Base-by-base conservation (phyloP, 2,797 vertebrate species). In the Vireo griseus region DNA sequence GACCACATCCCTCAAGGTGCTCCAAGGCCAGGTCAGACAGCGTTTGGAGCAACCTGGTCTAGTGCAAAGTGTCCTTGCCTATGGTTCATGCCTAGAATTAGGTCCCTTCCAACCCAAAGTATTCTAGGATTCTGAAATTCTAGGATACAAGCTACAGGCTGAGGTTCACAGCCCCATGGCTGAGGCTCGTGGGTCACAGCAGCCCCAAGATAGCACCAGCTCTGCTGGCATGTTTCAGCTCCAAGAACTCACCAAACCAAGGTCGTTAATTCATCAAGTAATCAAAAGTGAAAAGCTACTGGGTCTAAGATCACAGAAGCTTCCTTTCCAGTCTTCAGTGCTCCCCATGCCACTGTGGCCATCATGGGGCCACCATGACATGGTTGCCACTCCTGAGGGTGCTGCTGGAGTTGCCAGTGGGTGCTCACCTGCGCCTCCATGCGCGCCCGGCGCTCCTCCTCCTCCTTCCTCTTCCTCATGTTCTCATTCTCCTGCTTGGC, bases 401-500 rank as follows among this genome's bases (percentile, higher is more conserved):
- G 33, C 86, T 83, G 54, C 26, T 1, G 2, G 54, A 44, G 31
- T 48, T 0, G 0, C 14, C 1, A 0, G 4, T 37, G 45, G 28
- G 37, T 11, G 5, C 96, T 94, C 74, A 99, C 99, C 99, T 99
- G 99, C 3, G 99, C 99, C 92, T 99, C 99, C 98, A 99, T 98
- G 92, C 98, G 99, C 1, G 99, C 98, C 44, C 99, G 97, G 50
- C 99, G 98, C 94, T 99, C 99, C 73, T 99, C 99, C 78, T 99
- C 99, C 77, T 99, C 99, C 91, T 99, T 99, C 91, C 98, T 99
- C 92, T 97, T 98, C 31, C 99, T 98, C 95, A 99, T 98, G 98
- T 99, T 99, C 96, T 99, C 99, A 0, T 99, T 99, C 97, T 99
- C 99, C 97, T 99, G 99, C 93, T 99, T 99, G 77, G 99, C 99